A percentile compares a stretch with the other conserved stretches of the same genome.
Evolutionary conservation across 2,888 invertebrate genomes (phyloP).

Genomic region (Cryptocheilus praepositus): DNA sequence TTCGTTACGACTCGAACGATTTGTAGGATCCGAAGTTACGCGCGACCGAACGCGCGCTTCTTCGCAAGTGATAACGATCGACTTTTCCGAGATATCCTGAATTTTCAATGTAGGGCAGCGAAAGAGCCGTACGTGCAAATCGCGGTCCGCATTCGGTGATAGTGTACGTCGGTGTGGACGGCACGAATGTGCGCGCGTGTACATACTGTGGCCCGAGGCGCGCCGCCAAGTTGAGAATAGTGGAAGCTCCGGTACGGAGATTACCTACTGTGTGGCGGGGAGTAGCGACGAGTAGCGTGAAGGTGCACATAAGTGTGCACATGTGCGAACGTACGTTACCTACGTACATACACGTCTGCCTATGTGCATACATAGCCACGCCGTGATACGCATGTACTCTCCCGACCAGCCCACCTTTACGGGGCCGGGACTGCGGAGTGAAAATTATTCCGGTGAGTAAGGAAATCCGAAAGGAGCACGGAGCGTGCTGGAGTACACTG

Average conservation of each 20-base stretch:
- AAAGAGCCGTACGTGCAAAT: constrained; percentile 10
- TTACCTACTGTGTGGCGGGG: constrained; percentile 34
- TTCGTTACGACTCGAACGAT: too few species aligned
- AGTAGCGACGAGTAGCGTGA: too few species aligned
- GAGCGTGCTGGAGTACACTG: constrained; percentile 13
- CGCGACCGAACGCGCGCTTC: too few species aligned
- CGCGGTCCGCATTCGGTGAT: constrained; percentile 9
- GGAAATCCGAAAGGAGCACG: constrained; percentile 36
- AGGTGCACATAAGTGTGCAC: constrained; percentile 5
- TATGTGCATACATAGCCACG: constrained; percentile 23
- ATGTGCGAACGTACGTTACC: neutral
- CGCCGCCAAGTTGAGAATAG: constrained; percentile 55
- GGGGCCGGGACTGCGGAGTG: constrained; percentile 38
- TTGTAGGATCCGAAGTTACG: too few species aligned
- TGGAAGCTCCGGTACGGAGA: constrained; percentile 45
- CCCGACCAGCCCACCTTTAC: constrained; percentile 26
- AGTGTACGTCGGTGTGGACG: neutral
- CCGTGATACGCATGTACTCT: constrained; percentile 23
- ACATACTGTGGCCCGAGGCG: constrained; percentile 41
- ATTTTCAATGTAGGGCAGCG: constrained; percentile 42
- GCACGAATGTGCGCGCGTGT: constrained; percentile 21
- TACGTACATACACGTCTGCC: neutral
- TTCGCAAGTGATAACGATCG: constrained; percentile 17
- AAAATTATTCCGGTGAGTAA: constrained; percentile 41
- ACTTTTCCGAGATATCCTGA: constrained; percentile 13